A percentile compares a stretch with the other conserved stretches of the same genome.
These are phyloP conservation scores for Myathropa florea DNA, from an alignment of 2,888 invertebrate species.

Conservation along the genomic window DNA sequence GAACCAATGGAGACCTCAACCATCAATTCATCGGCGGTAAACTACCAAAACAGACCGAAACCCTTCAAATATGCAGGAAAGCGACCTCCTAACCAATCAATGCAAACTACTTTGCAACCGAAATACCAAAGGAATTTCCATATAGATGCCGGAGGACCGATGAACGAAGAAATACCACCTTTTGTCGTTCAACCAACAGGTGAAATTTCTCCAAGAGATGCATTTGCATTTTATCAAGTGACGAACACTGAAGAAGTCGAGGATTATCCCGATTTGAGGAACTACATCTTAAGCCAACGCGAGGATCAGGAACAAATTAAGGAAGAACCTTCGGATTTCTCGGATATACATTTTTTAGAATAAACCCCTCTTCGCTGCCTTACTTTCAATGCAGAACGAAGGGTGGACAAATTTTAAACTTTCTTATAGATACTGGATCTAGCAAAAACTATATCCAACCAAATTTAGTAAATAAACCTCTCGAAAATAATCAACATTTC, in stretches of 20 bases:
- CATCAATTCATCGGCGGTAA: slow-evolving; percentile 1
- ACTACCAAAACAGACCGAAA: slow-evolving; percentile 47
- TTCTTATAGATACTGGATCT: slow-evolving; percentile 17
- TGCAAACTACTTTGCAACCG: slow-evolving; percentile 33
- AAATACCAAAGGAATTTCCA: no score
- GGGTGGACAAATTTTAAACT: slow-evolving; percentile 8
- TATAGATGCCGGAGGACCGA: slow-evolving; percentile 1
- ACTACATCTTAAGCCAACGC: slow-evolving; percentile 7
- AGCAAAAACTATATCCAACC: slow-evolving; percentile 22
- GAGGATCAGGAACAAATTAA: neutral
- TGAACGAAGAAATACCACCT: neutral
- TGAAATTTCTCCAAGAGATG: slow-evolving; percentile 17
- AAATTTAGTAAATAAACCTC: slow-evolving; percentile 5
- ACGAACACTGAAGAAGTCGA: slow-evolving; percentile 12
- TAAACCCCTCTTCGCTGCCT: slow-evolving; percentile 23
- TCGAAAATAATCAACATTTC: slow-evolving; percentile 20
- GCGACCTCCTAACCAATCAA: no score
- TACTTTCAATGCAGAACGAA: slow-evolving; percentile 21
- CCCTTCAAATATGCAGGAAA: slow-evolving; percentile 12
- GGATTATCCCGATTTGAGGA: slow-evolving; percentile 8
- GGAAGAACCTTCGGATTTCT: neutral
- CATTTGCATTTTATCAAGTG: neutral
- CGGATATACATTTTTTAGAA: slow-evolving; percentile 56
- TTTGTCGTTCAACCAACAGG: slow-evolving; percentile 6
- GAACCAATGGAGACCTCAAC: slow-evolving; percentile 29